Evolutionary conservation across 2,888 invertebrate genomes (phyloP), one percentile per base, ranked within the genome.

Genomic region (Polydrusus cervinus): DNA sequence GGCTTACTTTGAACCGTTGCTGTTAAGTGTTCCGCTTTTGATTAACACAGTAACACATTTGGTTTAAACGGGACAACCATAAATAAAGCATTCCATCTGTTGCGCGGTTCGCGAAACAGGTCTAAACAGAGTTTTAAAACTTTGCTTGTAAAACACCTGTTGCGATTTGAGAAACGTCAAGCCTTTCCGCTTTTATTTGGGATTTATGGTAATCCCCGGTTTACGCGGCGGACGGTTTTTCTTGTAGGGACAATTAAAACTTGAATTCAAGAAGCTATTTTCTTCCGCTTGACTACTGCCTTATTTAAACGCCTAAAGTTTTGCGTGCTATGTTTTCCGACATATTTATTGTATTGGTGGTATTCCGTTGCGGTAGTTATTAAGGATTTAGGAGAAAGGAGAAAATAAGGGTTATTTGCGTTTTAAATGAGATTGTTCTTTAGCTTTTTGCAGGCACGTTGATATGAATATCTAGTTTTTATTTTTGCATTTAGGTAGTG

Each of bases 81-180:
- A 76, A 76, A 76, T 76, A 76, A 75, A 75, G 38, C 71, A 38
- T 72, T 76, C 53, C 71, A 72, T 65, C 76, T 72, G 76, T 68
- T 72, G 71, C 74, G 43, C 60, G 68, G 68, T 34, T 68, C 72
- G 65, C 64, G 60, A 65, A 76, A 76, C 69, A 76, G 62, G 69
- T 72, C 64, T 64, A 65, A 76, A 76, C 64, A 53, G 60, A 72
- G 62, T 73, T 76, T 76, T 72, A 64, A 68, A 76, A 76, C 49
- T 76, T 76, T 62, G 69, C 72, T 65, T 69, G 69, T 76, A 72
- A 73, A 76, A 70, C 76, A 76, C 76, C 76, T 76, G 76, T 76
- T 76, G 76, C 76, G 76, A 69, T 76, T 73, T 61, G 76, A 64
- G 64, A 74, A 72, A 72, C 72, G 76, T 72, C 72, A 72, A 71